These are phyloP conservation scores for Linnaemya vulpina DNA, from an alignment of 2,888 invertebrate species.

Conservation along the genomic window DNA sequence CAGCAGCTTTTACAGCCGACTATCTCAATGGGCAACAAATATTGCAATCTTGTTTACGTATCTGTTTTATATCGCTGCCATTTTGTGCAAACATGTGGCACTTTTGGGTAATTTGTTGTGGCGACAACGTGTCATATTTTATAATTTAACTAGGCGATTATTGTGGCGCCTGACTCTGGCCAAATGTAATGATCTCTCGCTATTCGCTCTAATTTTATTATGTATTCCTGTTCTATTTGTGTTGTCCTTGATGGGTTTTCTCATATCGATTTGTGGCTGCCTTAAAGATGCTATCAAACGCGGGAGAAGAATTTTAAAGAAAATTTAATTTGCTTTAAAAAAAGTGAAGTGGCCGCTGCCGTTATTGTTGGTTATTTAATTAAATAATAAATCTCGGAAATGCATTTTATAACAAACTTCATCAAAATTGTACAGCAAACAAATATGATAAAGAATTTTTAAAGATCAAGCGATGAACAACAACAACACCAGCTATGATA, in stretches of 20 bases:
- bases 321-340: slow-evolving; percentile 21
- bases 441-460: slow-evolving; percentile 8
- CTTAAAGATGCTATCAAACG: slow-evolving; percentile 58
- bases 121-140: slow-evolving; percentile 73
- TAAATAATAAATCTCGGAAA: slow-evolving; percentile 45
- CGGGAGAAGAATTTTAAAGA: slow-evolving; percentile 20
- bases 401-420: slow-evolving; percentile 7
- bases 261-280: slow-evolving; percentile 70
- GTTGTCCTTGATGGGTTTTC: slow-evolving; percentile 74
- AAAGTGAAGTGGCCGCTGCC: not conserved
- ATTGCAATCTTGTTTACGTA: not conserved
- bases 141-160: slow-evolving; percentile 73
- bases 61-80: not conserved
- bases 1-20: slow-evolving; percentile 46
- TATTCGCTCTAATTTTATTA: slow-evolving; percentile 74
- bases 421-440: slow-evolving; percentile 9
- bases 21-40: slow-evolving; percentile 44
- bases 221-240: slow-evolving; percentile 75
- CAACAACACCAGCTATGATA: not conserved
- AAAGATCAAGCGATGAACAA: slow-evolving; percentile 34
- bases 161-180: slow-evolving; percentile 78
- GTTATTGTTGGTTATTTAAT: not conserved
- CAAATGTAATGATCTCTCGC: slow-evolving; percentile 74
- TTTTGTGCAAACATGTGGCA: not conserved
- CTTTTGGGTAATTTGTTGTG: slow-evolving; percentile 53